Percentiles rank a stretch among this genome's conserved stretches.
phyloP scores from a whole-genome alignment of 2,888 invertebrate genomes.

The Lymantria monacha region DNA sequence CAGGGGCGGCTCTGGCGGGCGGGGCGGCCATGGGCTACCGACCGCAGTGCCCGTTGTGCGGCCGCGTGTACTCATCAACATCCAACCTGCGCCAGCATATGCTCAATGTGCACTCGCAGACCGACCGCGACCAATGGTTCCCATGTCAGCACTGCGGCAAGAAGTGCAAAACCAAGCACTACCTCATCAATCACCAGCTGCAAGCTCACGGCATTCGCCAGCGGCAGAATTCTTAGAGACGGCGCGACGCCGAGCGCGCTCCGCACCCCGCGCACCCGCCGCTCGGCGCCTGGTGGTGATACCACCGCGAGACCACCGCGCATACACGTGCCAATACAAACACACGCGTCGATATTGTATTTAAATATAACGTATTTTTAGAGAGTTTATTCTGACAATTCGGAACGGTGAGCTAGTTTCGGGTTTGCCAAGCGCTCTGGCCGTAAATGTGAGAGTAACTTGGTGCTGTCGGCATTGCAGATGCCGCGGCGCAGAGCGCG shows the following conservation, averaged over 20 bases:
- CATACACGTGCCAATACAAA: constrained; percentile 44
- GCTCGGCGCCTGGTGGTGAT: constrained; percentile 38
- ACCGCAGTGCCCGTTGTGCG: constrained; percentile 87
- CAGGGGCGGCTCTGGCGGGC: constrained; percentile 84
- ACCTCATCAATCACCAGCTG: constrained; percentile 88
- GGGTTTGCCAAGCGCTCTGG: constrained; percentile 60
- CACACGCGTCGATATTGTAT: constrained; percentile 38
- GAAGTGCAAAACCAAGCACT: constrained; percentile 89
- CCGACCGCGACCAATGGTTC: constrained; percentile 87
- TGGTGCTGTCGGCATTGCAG: constrained; percentile 83
- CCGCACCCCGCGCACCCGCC: constrained; percentile 41
- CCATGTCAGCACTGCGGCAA: constrained; percentile 88
- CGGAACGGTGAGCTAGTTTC: constrained; percentile 39
- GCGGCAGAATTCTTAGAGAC: constrained; percentile 82
- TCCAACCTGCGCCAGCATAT: constrained; percentile 90
- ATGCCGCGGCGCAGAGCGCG: constrained; percentile 65
- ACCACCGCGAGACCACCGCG: not conserved
- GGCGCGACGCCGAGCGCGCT: constrained; percentile 60
- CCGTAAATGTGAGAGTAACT: constrained; percentile 45
- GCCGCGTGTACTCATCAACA: constrained; percentile 87
- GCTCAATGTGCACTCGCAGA: constrained; percentile 88
- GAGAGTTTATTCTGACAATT: constrained; percentile 54
- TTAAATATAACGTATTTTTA: constrained; percentile 52
- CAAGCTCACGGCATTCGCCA: constrained; percentile 89
- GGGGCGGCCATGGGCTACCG: constrained; percentile 80